Percentiles rank a stretch among this genome's conserved stretches.
phyloP scores from a whole-genome alignment of 1,140 invertebrate species.

The Papilio polyxenes region DNA sequence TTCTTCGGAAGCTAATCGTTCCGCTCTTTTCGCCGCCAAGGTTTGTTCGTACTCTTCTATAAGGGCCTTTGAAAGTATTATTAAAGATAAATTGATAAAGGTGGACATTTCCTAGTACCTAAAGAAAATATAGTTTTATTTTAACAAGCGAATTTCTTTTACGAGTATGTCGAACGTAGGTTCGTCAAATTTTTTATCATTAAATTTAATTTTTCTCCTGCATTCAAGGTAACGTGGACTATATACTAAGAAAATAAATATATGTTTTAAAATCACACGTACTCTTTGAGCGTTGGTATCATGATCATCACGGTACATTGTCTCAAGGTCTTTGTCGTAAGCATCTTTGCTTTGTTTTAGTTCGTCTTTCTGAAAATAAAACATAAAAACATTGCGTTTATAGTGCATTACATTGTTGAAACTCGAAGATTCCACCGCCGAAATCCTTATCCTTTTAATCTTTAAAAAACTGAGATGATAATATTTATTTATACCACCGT shows the following conservation, averaged over 20 bases:
- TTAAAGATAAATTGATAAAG: background rate
- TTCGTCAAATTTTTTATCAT: no score
- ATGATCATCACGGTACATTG: conserved; percentile 71
- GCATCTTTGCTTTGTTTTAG: conserved; percentile 63
- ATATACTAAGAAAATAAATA: no score
- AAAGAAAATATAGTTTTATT: no score
- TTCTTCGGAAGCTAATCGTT: conserved; percentile 57
- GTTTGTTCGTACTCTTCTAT: conserved; percentile 71
- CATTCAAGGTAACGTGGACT: no score
- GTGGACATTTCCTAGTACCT: no score
- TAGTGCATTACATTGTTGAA: background rate
- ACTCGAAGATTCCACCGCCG: background rate
- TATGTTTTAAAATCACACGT: conserved; percentile 38
- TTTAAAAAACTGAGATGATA: background rate
- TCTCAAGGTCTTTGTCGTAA: conserved; percentile 73
- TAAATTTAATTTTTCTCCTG: no score
- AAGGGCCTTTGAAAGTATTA: conserved; percentile 51
- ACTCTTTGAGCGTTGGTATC: conserved; percentile 77
- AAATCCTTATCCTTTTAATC: background rate
- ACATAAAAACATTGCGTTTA: background rate
- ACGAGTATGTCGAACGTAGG: no score
- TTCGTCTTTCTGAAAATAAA: conserved; percentile 65
- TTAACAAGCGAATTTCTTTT: no score
- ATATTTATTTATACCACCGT: background rate
- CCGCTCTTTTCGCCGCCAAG: conserved; percentile 56